Evolutionary conservation across 2,113 vertebrate species (phyloP), one percentile per base, ranked within the genome.

Genomic region (Mastomys coucha): DNA sequence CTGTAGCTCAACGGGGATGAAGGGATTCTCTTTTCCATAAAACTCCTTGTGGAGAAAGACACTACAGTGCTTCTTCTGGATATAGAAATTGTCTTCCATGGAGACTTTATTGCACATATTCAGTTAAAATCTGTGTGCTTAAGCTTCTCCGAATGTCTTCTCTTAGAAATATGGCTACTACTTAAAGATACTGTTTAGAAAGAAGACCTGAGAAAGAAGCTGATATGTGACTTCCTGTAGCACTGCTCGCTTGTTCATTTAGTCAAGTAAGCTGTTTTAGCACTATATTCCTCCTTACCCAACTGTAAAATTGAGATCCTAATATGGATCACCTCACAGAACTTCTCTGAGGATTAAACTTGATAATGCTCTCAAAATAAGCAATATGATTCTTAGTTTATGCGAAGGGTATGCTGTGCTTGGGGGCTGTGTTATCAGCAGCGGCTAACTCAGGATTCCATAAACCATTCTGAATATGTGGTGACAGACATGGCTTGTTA

Each of bases 61-160:
- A 90, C 67, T 39, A 36, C 5, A 76, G 49, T 81, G 26, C 11
- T 5, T 80, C 1, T 84, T 63, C 31, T 56, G 76, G 69, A 81
- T 31, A 24, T 91, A 26, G 31, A 94, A 86, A 56, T 4, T 76
- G 5, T 91, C 76, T 58, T 96, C 81, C 53, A 24, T 9, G 76
- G 7, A 7, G 8, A n/a, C 24, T 95, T 88, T 70, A 51, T 49
- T 39, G 31, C 8, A 88, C 26, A 31, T 45, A 36, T 60, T 88
- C 88, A 70, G 39, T 56, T 95, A 72, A 96, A 96, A 85, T 73
- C 51, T 92, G 36, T 20, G 49, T 88, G 88, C 72, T 3, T 90
- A 91, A 49, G 2, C 4, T 77, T 88, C 49, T 93, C 28, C 63
- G 67, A 70, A 76, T 91, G 33, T 45, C 86, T 96, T 88, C 53